Evolutionary conservation across 2,797 vertebrate genomes (phyloP).

Genomic region (Varecia variegata): DNA sequence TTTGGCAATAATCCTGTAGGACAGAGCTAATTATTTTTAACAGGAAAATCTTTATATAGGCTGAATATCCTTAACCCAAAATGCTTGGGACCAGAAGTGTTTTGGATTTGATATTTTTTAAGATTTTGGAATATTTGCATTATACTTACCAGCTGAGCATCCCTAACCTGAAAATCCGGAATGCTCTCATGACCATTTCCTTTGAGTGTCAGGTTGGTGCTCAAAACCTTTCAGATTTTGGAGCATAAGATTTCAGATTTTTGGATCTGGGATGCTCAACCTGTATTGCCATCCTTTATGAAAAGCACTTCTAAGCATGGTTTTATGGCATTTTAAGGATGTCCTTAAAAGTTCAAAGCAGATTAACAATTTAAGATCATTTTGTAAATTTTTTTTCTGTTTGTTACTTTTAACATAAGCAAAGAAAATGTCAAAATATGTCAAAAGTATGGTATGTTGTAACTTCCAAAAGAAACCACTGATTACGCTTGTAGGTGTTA

Average conservation of each 20-base stretch:
- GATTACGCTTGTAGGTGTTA: not conserved
- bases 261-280: not conserved
- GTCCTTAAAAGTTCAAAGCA: slow-evolving; percentile 11
- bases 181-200: not conserved
- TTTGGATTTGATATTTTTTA: not conserved
- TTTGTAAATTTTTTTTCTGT: not conserved
- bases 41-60: not conserved
- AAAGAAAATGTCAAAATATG: not conserved
- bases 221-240: not conserved
- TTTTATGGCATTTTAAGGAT: slow-evolving; percentile 8
- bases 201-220: not conserved
- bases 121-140: not conserved
- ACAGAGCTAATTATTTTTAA: slow-evolving; percentile 28
- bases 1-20: not conserved
- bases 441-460: not conserved
- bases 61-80: not conserved
- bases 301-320: not conserved
- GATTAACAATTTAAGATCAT: slow-evolving; percentile 9
- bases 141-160: not conserved
- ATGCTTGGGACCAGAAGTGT: not conserved
- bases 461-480: slow-evolving; percentile 12
- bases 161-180: not conserved
- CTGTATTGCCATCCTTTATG: not conserved
- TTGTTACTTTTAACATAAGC: not conserved
- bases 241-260: not conserved